Evolutionary conservation across 2,797 vertebrate species (phyloP).

Genomic region (Coranthus polyacanthus): DNA sequence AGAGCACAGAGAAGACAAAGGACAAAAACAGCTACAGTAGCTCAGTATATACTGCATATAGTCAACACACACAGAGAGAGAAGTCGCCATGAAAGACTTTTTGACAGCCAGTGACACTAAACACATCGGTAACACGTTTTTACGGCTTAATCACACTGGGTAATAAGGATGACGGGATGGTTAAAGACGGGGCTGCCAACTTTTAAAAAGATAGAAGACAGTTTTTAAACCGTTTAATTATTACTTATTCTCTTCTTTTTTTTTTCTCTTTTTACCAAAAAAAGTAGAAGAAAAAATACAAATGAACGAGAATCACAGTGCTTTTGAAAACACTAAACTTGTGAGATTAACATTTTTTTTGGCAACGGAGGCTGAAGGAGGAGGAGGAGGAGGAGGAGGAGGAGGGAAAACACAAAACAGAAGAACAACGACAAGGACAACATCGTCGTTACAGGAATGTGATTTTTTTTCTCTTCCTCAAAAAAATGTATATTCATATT

Average conservation of each 20-base stretch:
- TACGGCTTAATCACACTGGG: constrained; percentile 96
- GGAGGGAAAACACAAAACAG: constrained; percentile 48
- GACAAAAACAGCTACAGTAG: constrained; percentile 99
- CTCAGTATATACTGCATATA: constrained; percentile 99
- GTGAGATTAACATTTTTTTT: constrained; percentile 90
- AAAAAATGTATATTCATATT: constrained; percentile 50
- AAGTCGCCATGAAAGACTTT: constrained; percentile 96
- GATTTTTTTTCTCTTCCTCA: constrained; percentile 79
- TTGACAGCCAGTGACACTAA: constrained; percentile 98
- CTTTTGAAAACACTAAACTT: constrained; percentile 91
- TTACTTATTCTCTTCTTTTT: constrained; percentile 70
- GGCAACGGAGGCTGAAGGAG: constrained; percentile 88
- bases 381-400: constrained; percentile 43
- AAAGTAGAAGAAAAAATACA: constrained; percentile 64
- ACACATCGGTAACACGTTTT: constrained; percentile 96
- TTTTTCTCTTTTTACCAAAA: constrained; percentile 65
- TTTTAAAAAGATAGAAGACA: constrained; percentile 91
- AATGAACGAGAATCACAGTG: constrained; percentile 87
- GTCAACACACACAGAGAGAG: constrained; percentile 96
- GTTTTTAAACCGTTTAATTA: constrained; percentile 83
- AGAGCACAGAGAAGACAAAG: constrained; percentile 99
- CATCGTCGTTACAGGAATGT: constrained; percentile 84
- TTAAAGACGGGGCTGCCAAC: constrained; percentile 78
- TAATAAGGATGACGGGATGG: constrained; percentile 95
- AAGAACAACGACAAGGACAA: constrained; percentile 57